Conservation (phyloP, 2,888 invertebrate genomes). For the Pristionchus exspectatus region DNA sequence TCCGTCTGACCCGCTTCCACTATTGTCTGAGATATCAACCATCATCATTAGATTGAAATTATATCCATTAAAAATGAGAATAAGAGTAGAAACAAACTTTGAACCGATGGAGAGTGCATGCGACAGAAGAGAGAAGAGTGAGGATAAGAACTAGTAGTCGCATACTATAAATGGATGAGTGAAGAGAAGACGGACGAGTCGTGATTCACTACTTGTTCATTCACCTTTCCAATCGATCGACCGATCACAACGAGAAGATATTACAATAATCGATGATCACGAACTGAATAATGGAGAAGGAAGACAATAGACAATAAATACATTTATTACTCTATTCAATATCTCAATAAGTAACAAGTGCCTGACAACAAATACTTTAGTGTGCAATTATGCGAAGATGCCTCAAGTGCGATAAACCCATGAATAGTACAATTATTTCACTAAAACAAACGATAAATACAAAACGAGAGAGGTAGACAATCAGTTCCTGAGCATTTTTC, state of each 20-base stretch:
- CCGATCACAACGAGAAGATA: slow-evolving; percentile 17
- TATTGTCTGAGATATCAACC: slow-evolving; percentile 15
- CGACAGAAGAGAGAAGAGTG: slow-evolving; percentile 26
- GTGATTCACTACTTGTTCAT: slow-evolving; percentile 30
- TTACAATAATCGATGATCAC: slow-evolving; percentile 27
- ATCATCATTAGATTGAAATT: neutral
- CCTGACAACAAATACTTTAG: slow-evolving; percentile 42
- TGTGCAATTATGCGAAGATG: slow-evolving; percentile 48
- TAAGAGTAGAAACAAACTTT: neutral
- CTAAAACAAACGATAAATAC: slow-evolving; percentile 40
- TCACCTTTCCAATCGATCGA: neutral
- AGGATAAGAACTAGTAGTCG: slow-evolving; percentile 23
- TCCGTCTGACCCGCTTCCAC: slow-evolving; percentile 15
- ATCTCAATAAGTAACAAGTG: slow-evolving; percentile 32
- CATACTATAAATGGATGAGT: slow-evolving; percentile 6
- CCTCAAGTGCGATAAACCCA: slow-evolving; percentile 36
- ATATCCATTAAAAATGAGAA: neutral
- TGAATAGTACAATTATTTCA: slow-evolving; percentile 7
- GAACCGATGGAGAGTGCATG: slow-evolving; percentile 9
- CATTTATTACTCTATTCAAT: slow-evolving; percentile 38
- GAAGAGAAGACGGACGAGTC: neutral
- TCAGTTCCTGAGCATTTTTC: slow-evolving; percentile 67
- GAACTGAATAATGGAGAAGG: neutral
- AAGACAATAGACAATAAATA: slow-evolving; percentile 37
- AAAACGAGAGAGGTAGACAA: neutral